A percentile compares a stretch with the other conserved stretches of the same genome.
Conservation (phyloP, 2,797 vertebrate species). For the Simalia tracyae region DNA sequence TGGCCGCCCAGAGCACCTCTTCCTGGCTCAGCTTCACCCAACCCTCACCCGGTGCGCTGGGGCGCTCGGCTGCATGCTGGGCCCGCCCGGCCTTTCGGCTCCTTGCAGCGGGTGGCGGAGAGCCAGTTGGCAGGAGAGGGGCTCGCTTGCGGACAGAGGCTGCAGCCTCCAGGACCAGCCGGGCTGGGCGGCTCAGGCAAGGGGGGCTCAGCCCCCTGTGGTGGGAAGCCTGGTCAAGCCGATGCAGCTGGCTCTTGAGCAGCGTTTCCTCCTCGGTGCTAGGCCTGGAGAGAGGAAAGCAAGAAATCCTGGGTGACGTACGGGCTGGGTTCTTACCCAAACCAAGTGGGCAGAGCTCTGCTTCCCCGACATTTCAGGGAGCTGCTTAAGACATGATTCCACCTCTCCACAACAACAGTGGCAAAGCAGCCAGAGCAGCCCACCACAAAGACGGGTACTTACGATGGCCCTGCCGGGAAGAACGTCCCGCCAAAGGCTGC, state of each 20-base stretch:
- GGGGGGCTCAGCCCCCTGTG: fast-evolving
- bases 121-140: fast-evolving
- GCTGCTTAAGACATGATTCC: fast-evolving
- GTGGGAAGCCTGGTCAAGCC: slow-evolving; percentile 34
- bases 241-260: slow-evolving; percentile 52
- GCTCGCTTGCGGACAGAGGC: not conserved
- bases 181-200: slow-evolving; percentile 68
- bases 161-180: slow-evolving; percentile 71
- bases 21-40: fast-evolving
- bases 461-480: slow-evolving; percentile 49
- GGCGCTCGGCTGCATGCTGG: fast-evolving
- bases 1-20: not conserved
- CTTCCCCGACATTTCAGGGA: not conserved
- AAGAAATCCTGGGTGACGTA: not conserved
- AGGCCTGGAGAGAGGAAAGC: slow-evolving; percentile 36
- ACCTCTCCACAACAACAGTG: not conserved
- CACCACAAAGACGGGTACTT: not conserved
- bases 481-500: slow-evolving; percentile 65
- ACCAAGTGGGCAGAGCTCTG: not conserved
- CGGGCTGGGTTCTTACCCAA: not conserved
- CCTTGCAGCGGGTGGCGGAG: fast-evolving
- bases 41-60: not conserved
- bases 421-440: not conserved
- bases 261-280: slow-evolving; percentile 35
- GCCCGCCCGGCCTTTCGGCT: fast-evolving